Evolutionary conservation across 2,888 invertebrate genomes (phyloP).

Genomic region (Hofmannophila pseudospretella): DNA sequence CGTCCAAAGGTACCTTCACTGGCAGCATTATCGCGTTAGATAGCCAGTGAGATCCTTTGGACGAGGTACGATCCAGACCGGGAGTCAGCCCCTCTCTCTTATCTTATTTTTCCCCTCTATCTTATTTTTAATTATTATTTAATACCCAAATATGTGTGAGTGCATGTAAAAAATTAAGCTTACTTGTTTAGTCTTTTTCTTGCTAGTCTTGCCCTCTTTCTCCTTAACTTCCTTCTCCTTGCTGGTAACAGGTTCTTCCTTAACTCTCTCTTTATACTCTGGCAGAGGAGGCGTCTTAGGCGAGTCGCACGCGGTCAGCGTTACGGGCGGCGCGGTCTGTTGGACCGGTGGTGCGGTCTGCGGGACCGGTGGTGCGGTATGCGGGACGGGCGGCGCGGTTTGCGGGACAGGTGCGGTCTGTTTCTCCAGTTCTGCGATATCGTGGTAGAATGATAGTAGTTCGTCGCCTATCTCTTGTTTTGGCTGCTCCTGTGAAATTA

Average conservation of each 20-base stretch:
- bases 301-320: constrained; percentile 14
- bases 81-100: too few species aligned
- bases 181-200: constrained; percentile 2
- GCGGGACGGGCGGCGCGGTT: constrained; percentile 14
- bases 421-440: constrained; percentile 70
- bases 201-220: constrained; percentile 38
- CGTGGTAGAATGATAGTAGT: constrained; percentile 74
- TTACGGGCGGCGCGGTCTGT: too few species aligned
- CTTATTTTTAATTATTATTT: too few species aligned
- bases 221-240: constrained; percentile 13
- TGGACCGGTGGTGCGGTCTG: constrained; percentile 16
- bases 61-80: too few species aligned
- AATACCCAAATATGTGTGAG: too few species aligned
- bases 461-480: constrained; percentile 67
- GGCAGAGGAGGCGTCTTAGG: constrained; percentile 19
- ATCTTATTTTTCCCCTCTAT: too few species aligned
- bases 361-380: constrained; percentile 4
- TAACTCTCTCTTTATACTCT: constrained; percentile 18
- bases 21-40: too few species aligned
- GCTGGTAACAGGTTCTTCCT: constrained; percentile 16
- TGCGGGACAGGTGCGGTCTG: constrained; percentile 21
- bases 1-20: too few species aligned
- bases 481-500: constrained; percentile 20
- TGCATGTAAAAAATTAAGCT: too few species aligned
- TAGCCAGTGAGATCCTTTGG: too few species aligned